phyloP scores from a whole-genome alignment of 2,113 vertebrate species.

The Caranx ignobilis region DNA sequence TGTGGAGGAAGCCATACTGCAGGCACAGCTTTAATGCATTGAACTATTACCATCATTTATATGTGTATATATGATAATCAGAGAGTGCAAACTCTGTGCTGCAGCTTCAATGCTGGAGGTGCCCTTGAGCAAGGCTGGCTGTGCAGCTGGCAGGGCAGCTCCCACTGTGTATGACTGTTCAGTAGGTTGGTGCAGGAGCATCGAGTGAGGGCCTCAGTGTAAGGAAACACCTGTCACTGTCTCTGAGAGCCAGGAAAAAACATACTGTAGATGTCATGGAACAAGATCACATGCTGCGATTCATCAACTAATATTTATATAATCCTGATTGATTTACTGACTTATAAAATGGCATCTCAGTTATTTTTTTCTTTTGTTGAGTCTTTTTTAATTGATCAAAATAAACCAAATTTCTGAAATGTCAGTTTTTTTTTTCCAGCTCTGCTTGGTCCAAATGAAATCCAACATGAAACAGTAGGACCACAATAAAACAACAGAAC shows the following conservation, averaged over 20 bases:
- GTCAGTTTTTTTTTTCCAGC: too few relatives aligned
- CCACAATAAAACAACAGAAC: background rate
- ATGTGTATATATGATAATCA: background rate
- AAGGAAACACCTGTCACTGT: background rate
- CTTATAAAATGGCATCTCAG: too few relatives aligned
- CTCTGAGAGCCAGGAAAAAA: too few relatives aligned
- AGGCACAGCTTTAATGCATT: background rate
- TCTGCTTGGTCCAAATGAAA: too few relatives aligned
- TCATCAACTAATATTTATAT: too few relatives aligned
- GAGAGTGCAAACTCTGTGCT: background rate
- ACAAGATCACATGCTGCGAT: too few relatives aligned
- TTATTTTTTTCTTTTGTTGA: too few relatives aligned
- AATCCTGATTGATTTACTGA: too few relatives aligned
- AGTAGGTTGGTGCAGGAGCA: background rate
- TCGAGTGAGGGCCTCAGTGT: background rate
- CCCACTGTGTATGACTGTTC: background rate
- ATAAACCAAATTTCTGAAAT: too few relatives aligned
- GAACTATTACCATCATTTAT: background rate
- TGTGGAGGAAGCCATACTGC: background rate
- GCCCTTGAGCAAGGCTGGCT: background rate
- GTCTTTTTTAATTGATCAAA: too few relatives aligned
- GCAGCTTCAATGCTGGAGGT: slow-evolving; percentile 11
- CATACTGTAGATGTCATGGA: background rate
- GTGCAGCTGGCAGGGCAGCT: background rate
- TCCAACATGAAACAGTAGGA: too few relatives aligned